These are phyloP conservation scores for Thunnus maccoyii DNA, from an alignment of 2,113 vertebrate genomes.

Conservation along the genomic window DNA sequence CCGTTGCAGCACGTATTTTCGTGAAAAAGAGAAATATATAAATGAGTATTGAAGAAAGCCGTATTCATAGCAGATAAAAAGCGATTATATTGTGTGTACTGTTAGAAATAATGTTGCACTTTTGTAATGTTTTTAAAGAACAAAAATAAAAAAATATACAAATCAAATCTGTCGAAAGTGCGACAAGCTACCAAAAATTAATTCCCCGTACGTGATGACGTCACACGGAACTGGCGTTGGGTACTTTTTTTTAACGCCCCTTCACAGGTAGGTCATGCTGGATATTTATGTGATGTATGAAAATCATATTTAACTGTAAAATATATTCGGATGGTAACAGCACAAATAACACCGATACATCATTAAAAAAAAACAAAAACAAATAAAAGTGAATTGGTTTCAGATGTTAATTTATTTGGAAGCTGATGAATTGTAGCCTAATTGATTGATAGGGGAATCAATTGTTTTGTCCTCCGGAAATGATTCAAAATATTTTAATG, in stretches of 20 bases:
- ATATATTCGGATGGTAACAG: background rate
- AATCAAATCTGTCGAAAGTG: constrained; percentile 59
- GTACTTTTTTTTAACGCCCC: background rate
- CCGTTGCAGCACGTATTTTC: constrained; percentile 38
- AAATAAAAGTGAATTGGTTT: background rate
- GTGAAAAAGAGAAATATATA: background rate
- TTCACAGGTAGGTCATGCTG: background rate
- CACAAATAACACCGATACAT: background rate
- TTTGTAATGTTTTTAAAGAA: background rate
- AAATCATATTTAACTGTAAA: background rate
- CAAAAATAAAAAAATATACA: rapidly evolving
- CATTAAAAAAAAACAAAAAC: background rate
- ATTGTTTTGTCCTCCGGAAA: too few species aligned
- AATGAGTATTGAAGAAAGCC: background rate
- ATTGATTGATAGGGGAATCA: too few species aligned
- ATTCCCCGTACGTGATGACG: background rate
- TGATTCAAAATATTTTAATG: too few species aligned
- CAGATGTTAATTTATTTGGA: background rate
- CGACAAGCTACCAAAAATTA: background rate
- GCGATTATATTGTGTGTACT: rapidly evolving
- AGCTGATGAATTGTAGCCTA: background rate
- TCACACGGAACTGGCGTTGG: background rate
- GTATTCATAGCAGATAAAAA: background rate
- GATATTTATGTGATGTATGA: background rate
- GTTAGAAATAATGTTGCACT: rapidly evolving